Conservation (phyloP, 2,797 vertebrate species). For the Intellagama lesueurii region DNA sequence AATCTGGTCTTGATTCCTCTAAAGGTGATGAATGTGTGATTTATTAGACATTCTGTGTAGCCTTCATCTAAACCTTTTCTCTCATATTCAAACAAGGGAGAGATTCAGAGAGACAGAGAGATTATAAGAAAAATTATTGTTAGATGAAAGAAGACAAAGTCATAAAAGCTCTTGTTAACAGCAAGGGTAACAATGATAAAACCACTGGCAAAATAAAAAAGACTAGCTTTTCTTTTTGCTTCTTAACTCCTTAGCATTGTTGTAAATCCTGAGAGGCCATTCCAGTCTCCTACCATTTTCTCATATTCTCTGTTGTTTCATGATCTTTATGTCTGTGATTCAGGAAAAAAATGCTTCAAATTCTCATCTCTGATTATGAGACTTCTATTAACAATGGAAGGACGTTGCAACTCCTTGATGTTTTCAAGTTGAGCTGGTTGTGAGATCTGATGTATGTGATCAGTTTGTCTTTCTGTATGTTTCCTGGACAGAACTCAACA, state of each 20-base stretch:
- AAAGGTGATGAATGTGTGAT: neutral
- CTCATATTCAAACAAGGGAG: neutral
- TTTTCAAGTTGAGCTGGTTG: neutral
- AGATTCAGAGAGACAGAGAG: neutral
- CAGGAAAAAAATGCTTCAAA: neutral
- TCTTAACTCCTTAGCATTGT: neutral
- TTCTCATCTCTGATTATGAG: neutral
- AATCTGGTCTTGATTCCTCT: neutral
- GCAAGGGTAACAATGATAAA: slow-evolving; percentile 22
- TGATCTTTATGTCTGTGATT: neutral
- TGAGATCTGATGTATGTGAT: neutral
- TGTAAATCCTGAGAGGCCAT: slow-evolving; percentile 19
- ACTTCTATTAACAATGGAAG: neutral
- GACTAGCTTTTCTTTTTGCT: slow-evolving; percentile 6
- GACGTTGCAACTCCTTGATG: neutral
- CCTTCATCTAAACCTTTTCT: neutral
- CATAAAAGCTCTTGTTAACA: slow-evolving; percentile 29
- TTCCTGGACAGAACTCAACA: neutral
- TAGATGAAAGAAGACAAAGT: slow-evolving; percentile 10
- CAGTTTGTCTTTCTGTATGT: neutral
- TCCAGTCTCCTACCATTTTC: slow-evolving; percentile 4
- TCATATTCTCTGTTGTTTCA: slow-evolving; percentile 20
- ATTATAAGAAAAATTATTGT: neutral
- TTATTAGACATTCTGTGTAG: neutral
- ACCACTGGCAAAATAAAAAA: neutral